phyloP scores from a whole-genome alignment of 2,113 vertebrate species.

The Ursus arctos region DNA sequence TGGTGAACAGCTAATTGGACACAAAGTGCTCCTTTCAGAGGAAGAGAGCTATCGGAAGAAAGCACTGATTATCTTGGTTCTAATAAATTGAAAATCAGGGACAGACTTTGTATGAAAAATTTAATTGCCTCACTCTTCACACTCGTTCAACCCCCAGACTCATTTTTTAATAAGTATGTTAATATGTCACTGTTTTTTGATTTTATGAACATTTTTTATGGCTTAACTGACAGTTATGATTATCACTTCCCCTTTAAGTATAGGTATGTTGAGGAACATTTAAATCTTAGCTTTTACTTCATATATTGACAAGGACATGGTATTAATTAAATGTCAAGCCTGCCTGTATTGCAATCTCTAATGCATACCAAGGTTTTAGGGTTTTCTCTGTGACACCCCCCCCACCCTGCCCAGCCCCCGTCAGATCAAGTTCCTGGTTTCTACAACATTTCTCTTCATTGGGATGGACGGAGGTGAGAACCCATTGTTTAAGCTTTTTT shows the following conservation, averaged over 20 bases:
- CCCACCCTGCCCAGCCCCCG: not conserved
- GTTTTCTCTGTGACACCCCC: not conserved
- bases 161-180: slow-evolving; percentile 43
- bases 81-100: slow-evolving; percentile 48
- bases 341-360: not conserved
- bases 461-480: slow-evolving; percentile 13
- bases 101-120: not conserved
- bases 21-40: not conserved
- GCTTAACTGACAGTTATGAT: not conserved
- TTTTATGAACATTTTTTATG: slow-evolving; percentile 37
- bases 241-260: not conserved
- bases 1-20: slow-evolving; percentile 20
- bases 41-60: not conserved
- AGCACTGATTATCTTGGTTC: not conserved
- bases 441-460: not conserved
- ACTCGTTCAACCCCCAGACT: slow-evolving; percentile 4
- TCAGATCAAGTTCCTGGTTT: slow-evolving; percentile 42
- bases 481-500: slow-evolving; percentile 50
- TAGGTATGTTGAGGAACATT: slow-evolving; percentile 23
- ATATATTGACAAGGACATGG: not conserved
- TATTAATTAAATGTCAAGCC: not conserved
- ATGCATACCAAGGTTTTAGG: not conserved
- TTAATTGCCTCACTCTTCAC: not conserved
- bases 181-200: not conserved
- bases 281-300: slow-evolving; percentile 45